Percentiles rank a stretch among this genome's conserved stretches.
These are phyloP conservation scores for Scomberomorus guttatus DNA, from an alignment of 2,797 vertebrate genomes.

Conservation along the genomic window DNA sequence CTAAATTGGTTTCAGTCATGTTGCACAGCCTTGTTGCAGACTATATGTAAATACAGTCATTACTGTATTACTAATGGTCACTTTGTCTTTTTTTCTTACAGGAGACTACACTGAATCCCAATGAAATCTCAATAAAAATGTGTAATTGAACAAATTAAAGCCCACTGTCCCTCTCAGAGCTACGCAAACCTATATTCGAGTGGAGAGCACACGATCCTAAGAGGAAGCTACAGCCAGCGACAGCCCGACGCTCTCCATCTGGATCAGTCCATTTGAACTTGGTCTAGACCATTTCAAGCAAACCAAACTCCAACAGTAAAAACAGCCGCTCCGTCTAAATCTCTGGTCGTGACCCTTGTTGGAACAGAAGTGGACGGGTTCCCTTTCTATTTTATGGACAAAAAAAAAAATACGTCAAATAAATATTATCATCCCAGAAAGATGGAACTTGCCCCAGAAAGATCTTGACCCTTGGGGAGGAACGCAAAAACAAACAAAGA, in stretches of 20 bases:
- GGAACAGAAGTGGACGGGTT: conserved; percentile 33
- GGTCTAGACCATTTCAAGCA: conserved; percentile 44
- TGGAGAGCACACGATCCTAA: conserved; percentile 25
- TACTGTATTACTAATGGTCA: neutral
- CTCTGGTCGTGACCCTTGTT: conserved; percentile 5
- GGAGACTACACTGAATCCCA: conserved; percentile 81
- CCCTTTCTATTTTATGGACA: conserved; percentile 24
- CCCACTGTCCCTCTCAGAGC: conserved; percentile 41
- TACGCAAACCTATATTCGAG: conserved; percentile 37
- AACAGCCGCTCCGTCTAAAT: conserved; percentile 21
- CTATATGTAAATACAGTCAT: neutral
- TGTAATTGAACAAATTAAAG: conserved; percentile 63
- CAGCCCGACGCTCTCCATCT: conserved; percentile 6
- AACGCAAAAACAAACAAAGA: conserved; percentile 1
- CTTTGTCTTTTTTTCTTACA: conserved; percentile 43
- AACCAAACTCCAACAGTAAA: conserved; percentile 30
- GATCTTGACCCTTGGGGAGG: conserved; percentile 32
- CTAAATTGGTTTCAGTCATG: too few species aligned
- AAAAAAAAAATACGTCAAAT: neutral
- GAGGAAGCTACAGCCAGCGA: conserved; percentile 21
- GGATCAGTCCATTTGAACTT: conserved; percentile 41
- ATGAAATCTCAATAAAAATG: conserved; percentile 55
- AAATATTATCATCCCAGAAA: conserved; percentile 31
- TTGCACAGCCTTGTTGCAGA: neutral
- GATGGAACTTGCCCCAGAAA: conserved; percentile 29